Base-by-base conservation (phyloP, 2,113 vertebrate genomes). In the Myiopsitta monachus region DNA sequence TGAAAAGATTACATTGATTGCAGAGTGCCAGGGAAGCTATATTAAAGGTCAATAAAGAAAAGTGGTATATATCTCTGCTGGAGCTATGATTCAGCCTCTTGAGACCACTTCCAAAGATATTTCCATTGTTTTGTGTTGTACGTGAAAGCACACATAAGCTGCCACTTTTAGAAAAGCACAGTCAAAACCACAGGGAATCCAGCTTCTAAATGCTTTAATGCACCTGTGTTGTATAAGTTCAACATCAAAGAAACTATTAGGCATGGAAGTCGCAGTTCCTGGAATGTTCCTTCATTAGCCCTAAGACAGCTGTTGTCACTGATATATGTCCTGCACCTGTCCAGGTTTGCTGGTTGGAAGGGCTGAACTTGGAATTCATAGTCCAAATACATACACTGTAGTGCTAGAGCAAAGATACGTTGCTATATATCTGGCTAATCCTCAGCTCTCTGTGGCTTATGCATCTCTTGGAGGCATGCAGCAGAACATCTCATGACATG, bases 11-110 rank as follows among this genome's bases (percentile, higher is more conserved):
- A 68, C 92, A 95, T 91, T 95, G 81, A 97, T 95, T 95, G 74
- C 77, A 66, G 93, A 84, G 83, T 93, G 64, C 91, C 80, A 87
- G 88, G 55, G 68, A 92, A 96, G 61, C 80, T 95, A 87, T 70
- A 66, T 94, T 93, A 88, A 96, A 98, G 96, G 95, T 96, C 96
- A 97, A 86, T 96, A 96, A 95, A 52, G 83, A 93, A 94, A 96
- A 96, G 94, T 91, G 68, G 89, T 63, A 67, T 74, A 62, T 88
- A 44, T 91, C 84, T 96, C 91, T 96, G 95, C 77, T 90, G 92
- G 93, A 95, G 87, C 83, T 86, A 12, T 78, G 75, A 91, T 87
- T 89, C 75, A 95, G 92, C 72, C 93, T 92, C 88, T 81, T 79
- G 88, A 92, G 90, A 81, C 62, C 62, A 74, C 70, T 97, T 85